Evolutionary conservation across 2,888 invertebrate genomes (phyloP).

Genomic region (Timandra comae): DNA sequence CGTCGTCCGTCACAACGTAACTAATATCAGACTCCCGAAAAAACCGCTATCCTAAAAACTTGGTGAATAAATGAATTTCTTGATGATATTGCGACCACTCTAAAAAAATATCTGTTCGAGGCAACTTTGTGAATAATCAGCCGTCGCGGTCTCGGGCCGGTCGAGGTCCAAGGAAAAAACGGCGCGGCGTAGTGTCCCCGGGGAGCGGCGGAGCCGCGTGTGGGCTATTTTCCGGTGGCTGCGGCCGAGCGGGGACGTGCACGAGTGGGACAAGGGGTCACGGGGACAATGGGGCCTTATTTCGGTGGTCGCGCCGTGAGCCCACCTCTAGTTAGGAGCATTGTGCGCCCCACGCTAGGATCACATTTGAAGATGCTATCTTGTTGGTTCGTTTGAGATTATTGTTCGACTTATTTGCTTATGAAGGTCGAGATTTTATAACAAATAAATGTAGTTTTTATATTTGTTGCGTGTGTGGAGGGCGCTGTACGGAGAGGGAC

Average conservation of each 20-base stretch:
- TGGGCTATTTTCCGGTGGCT: conserved; percentile 19
- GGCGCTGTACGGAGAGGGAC: no score
- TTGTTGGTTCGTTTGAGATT: conserved; percentile 19
- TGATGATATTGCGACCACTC: neutral
- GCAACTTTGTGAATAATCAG: neutral
- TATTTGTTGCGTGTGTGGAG: no score
- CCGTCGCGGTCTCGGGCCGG: neutral
- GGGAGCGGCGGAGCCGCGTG: conserved; percentile 15
- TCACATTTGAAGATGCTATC: conserved; percentile 18
- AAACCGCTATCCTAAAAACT: neutral
- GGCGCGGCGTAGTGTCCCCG: conserved; percentile 12
- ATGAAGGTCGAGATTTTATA: neutral
- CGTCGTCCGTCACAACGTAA: neutral
- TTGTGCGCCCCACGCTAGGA: conserved; percentile 10
- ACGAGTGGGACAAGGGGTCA: conserved; percentile 2
- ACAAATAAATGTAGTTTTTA: no score
- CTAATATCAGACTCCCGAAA: neutral
- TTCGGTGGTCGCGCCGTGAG: conserved; percentile 9
- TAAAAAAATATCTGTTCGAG: neutral
- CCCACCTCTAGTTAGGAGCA: conserved; percentile 18
- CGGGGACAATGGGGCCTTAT: conserved; percentile 13
- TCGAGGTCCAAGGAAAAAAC: conserved; percentile 9
- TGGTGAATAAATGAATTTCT: neutral
- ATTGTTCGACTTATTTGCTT: conserved; percentile 17
- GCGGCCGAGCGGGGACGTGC: conserved; percentile 12